phyloP scores from a whole-genome alignment of 2,888 invertebrate species.

The Stenoptilia bipunctidactyla region DNA sequence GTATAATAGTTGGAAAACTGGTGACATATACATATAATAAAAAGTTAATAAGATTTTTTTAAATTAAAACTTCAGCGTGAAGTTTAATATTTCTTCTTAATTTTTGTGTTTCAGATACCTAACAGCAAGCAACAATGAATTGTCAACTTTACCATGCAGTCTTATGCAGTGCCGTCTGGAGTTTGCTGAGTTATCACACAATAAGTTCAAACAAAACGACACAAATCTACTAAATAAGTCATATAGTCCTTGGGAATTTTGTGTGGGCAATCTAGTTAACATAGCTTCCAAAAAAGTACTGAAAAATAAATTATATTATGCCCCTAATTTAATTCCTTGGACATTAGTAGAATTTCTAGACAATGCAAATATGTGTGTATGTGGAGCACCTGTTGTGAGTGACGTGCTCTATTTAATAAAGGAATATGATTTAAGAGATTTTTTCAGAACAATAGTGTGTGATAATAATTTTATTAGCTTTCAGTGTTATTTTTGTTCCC shows the following conservation, averaged over 20 bases:
- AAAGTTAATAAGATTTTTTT: too few species aligned
- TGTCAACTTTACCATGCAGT: conserved; percentile 72
- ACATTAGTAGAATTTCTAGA: conserved; percentile 74
- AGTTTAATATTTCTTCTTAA: too few species aligned
- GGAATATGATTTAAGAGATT: conserved; percentile 42
- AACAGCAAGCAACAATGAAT: conserved; percentile 64
- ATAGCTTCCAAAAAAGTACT: conserved; percentile 66
- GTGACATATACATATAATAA: too few species aligned
- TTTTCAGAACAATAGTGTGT: conserved; percentile 46
- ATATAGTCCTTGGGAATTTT: conserved; percentile 39
- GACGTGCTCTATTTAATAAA: conserved; percentile 30
- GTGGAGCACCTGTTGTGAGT: conserved; percentile 64
- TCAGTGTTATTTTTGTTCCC: conserved; percentile 75
- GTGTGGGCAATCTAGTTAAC: conserved; percentile 65
- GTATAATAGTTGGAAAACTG: too few species aligned
- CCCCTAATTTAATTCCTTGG: conserved; percentile 67
- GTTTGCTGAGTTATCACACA: conserved; percentile 70
- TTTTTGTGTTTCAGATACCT: conserved; percentile 55
- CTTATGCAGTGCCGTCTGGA: conserved; percentile 65
- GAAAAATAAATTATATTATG: conserved; percentile 63
- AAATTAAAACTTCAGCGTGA: too few species aligned
- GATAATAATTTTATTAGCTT: conserved; percentile 45
- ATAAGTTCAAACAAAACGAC: conserved; percentile 47
- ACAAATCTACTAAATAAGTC: conserved; percentile 16
- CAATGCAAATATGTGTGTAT: conserved; percentile 73